Evolutionary conservation across 1,140 invertebrate genomes (phyloP), one percentile per base, ranked within the genome.

Genomic region (Cotesia glomerata): DNA sequence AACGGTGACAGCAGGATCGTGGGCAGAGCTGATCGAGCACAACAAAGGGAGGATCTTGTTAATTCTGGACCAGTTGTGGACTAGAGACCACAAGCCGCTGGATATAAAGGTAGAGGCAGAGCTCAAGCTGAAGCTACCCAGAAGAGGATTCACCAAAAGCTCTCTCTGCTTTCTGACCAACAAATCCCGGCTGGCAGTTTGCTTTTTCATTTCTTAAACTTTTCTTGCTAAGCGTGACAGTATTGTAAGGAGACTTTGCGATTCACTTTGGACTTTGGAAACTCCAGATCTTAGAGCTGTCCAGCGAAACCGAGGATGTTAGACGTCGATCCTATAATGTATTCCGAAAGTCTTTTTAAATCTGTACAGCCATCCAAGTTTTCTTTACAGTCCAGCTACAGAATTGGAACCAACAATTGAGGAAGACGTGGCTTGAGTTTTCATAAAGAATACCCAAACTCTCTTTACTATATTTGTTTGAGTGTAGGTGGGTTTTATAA

Each of bases 401-500:
- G 26, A 26, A 26, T 26, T 26, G 26, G 26, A 26, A 26, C 39
- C 39, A 8, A 45, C 39, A 11, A 45, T 45, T 45, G 8, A 45
- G 49, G 34, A 59, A 16, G 11, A 36, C n/a, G 45, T 35, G 69
- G 34, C 26, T 35, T 54, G 66, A 72, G 62, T 72, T 72, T 72
- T 72, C 35, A 49, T 66, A 66, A 72, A 66, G 70, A 65, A 72
- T 59, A 59, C 34, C 2, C 26, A 26, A 26, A 26, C 26, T 26
- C 26, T 3, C 3, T 3, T 2, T 3, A 2, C 2, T 26, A 26
- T 1, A 26, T 26, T 26, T 2, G 26, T 26, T 26, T 26, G 26
- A 26, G 26, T 26, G 26, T 26, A 26, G 26, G 26, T 26, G 26
- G 26, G 26, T 26, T 26, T 26, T 26, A 26, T 26, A 26, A 26